Base-by-base conservation (phyloP, 2,113 vertebrate species). In the Sylvicapra grimmia region DNA sequence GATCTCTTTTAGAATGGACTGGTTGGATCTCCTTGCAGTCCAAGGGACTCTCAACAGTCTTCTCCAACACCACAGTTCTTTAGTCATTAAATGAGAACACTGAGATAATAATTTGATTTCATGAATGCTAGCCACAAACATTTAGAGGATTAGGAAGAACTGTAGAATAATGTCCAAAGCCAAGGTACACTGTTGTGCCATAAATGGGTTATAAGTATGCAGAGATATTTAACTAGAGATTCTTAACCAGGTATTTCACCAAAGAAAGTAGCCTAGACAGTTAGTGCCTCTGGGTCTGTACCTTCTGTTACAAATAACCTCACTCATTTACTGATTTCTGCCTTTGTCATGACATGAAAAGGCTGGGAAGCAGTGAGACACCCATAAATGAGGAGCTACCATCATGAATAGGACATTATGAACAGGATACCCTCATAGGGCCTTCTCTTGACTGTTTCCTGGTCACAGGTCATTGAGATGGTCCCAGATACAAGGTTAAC, bases 61-160 rank as follows among this genome's bases (percentile, higher is more conserved):
- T 63, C 61, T 31, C 29, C 13, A 63, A 63, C 61, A 63, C 29
- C 61, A 63, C 61, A 63, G 61, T 63, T 63, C 29, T 63, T 63
- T 94, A 59, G 56, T 92, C 82, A 96, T 19, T 89, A 96, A 96
- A 58, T 91, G 92, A 98, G 94, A 96, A 79, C 47, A 56, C 8
- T 29, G n/a, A 93, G 65, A 72, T 65, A 49, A 47, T 53, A 84
- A 90, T 47, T 96, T 75, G 9, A 87, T 95, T 89, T 86, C 89
- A 91, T 68, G 25, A 86, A 49, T 6, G 12, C 16, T 25, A 79
- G 53, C 47, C 9, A 86, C 27, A 94, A 93, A 89, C 10, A 56
- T 63, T 93, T 29, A 82, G 51, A 19, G 27, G 40, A 87, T 84
- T 33, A 94, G 72, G 82, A 95, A 86, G 47, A 84, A 89, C 10